Percentiles rank a stretch among this genome's conserved stretches.
Conservation (phyloP, 2,113 vertebrate species). For the Lutjanus erythropterus region DNA sequence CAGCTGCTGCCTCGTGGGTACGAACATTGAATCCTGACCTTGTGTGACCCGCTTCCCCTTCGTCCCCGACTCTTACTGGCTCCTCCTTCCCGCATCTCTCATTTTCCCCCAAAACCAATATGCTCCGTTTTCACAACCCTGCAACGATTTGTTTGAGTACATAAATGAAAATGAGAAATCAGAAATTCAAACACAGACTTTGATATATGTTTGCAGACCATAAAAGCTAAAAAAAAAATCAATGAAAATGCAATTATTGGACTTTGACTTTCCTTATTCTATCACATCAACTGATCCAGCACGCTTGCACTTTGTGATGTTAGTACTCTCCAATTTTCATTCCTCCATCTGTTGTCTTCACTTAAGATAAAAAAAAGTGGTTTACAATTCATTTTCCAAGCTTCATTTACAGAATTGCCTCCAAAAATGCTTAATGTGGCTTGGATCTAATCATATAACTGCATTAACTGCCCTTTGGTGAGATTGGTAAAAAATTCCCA, state of each 20-base stretch:
- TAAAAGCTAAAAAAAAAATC: background rate
- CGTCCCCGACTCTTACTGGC: slow-evolving; percentile 27
- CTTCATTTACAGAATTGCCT: slow-evolving; percentile 20
- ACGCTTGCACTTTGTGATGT: slow-evolving; percentile 8
- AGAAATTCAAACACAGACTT: background rate
- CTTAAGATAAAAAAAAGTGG: background rate
- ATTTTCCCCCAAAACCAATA: slow-evolving; percentile 21
- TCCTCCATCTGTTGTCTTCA: background rate
- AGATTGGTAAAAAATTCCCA: slow-evolving; percentile 45
- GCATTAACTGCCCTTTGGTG: slow-evolving; percentile 37
- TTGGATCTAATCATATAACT: slow-evolving; percentile 43
- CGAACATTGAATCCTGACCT: slow-evolving; percentile 75
- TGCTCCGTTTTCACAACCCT: background rate
- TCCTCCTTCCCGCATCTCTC: slow-evolving; percentile 13
- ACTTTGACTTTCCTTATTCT: background rate
- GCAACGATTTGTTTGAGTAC: slow-evolving; percentile 8
- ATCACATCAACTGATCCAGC: background rate
- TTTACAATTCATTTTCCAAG: background rate
- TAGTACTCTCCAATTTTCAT: background rate
- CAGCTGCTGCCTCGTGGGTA: slow-evolving; percentile 69
- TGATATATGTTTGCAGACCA: background rate
- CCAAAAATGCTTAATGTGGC: slow-evolving; percentile 5
- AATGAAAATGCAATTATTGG: background rate
- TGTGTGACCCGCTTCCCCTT: slow-evolving; percentile 50
- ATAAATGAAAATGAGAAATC: background rate